Evolutionary conservation across 2,797 vertebrate genomes (phyloP).

Genomic region (Sebastes steindachneri): DNA sequence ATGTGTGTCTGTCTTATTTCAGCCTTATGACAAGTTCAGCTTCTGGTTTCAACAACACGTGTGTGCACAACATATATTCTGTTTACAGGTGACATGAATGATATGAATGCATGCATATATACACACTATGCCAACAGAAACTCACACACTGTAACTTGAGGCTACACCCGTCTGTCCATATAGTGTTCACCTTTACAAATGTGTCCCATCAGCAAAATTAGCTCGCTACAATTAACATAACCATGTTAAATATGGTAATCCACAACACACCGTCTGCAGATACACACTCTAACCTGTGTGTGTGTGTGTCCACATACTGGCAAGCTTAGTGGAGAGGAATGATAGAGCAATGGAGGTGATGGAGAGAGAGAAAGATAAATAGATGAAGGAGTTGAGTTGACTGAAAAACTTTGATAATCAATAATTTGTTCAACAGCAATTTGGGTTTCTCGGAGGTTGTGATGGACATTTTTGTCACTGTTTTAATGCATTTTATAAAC

Average conservation of each 20-base stretch:
- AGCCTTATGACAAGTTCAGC: background rate
- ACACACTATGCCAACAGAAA: background rate
- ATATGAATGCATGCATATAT: background rate
- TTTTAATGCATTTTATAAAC: background rate
- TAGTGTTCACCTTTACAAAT: conserved; percentile 64
- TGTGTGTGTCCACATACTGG: background rate
- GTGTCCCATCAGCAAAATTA: conserved; percentile 70
- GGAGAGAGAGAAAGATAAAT: background rate
- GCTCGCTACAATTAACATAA: conserved; percentile 56
- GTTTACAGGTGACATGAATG: background rate
- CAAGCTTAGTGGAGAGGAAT: background rate
- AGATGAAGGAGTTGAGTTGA: background rate
- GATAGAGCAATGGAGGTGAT: background rate
- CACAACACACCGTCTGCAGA: conserved; percentile 13
- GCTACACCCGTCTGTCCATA: conserved; percentile 19
- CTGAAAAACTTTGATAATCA: background rate
- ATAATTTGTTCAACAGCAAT: background rate
- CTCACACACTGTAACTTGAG: background rate
- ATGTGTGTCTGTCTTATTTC: background rate
- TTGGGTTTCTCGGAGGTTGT: background rate
- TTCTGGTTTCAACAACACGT: background rate
- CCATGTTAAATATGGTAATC: conserved; percentile 66
- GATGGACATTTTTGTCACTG: background rate
- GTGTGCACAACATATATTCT: conserved; percentile 11
- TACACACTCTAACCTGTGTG: background rate